phyloP scores from a whole-genome alignment of 2,888 invertebrate genomes.

The Microctonus brassicae region DNA sequence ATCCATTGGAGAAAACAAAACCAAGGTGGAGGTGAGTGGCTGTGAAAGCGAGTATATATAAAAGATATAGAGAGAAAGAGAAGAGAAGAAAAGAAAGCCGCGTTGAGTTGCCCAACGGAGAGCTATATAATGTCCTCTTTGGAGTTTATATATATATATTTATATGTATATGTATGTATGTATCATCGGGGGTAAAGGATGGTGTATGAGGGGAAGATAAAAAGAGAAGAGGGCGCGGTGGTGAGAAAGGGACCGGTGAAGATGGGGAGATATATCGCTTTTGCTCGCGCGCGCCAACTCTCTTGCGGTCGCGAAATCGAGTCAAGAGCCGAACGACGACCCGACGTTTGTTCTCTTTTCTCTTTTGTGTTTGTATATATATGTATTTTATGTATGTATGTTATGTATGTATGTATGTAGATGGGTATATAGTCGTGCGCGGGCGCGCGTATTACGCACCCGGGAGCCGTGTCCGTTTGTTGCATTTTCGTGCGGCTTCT shows the following conservation, averaged over 20 bases:
- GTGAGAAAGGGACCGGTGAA: conserved; percentile 45
- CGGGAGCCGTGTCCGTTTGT: conserved; percentile 52
- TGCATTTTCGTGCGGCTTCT: conserved; percentile 45
- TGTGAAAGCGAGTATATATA: conserved; percentile 12
- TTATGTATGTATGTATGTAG: neutral
- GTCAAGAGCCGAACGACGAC: conserved; percentile 56
- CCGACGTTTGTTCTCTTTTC: conserved; percentile 16
- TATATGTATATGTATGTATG: too few species aligned
- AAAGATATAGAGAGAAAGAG: neutral
- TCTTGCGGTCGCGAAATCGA: conserved; percentile 64
- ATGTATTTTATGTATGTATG: too few species aligned
- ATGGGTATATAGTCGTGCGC: neutral
- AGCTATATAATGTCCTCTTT: neutral
- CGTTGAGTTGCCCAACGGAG: neutral
- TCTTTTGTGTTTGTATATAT: too few species aligned
- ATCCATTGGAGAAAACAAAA: conserved; percentile 36
- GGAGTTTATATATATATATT: too few species aligned
- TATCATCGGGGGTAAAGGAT: conserved; percentile 29
- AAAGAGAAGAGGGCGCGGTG: conserved; percentile 42
- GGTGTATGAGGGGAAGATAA: conserved; percentile 42
- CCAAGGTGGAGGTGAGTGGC: neutral
- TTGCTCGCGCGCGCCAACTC: conserved; percentile 40
- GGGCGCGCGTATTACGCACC: conserved; percentile 59
- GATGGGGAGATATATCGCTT: conserved; percentile 60
- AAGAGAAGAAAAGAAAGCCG: conserved; percentile 6